Evolutionary conservation across 2,888 invertebrate species (phyloP).

Genomic region (Ormyrus pomaceus): DNA sequence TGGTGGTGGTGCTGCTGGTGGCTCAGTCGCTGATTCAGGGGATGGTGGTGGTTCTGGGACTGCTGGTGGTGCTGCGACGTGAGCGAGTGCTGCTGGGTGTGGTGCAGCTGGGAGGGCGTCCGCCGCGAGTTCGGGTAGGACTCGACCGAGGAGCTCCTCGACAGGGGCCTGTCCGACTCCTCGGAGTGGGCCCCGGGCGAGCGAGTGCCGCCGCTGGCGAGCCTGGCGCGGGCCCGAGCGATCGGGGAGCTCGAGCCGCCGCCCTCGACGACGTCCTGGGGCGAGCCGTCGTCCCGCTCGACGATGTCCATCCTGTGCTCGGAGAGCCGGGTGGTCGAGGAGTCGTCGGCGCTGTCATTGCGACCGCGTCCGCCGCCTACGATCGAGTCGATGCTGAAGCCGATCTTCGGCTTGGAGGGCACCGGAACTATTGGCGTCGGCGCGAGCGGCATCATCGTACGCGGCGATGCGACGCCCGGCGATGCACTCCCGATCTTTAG

Average conservation of each 20-base stretch:
- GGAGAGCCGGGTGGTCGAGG: conserved; percentile 10
- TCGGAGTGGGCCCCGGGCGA: conserved; percentile 78
- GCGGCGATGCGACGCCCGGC: conserved; percentile 61
- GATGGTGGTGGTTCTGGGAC: conserved; percentile 49
- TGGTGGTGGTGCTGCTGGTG: conserved; percentile 56
- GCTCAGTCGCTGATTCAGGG: no score
- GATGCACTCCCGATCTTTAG: conserved; percentile 44
- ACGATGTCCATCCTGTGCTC: conserved; percentile 36
- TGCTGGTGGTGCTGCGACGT: conserved; percentile 57
- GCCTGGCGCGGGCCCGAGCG: conserved; percentile 13
- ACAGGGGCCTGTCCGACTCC: conserved; percentile 74
- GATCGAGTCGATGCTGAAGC: conserved; percentile 96
- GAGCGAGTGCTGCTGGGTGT: conserved; percentile 34
- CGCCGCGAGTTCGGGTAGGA: conserved; percentile 70
- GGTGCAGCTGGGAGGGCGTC: conserved; percentile 75
- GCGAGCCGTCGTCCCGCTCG: conserved; percentile 58
- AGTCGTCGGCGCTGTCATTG: conserved; percentile 29
- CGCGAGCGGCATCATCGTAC: conserved; percentile 95
- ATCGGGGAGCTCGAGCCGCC: conserved; percentile 55
- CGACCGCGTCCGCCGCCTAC: conserved; percentile 81
- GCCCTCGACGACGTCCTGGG: conserved; percentile 70
- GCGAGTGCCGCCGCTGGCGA: conserved; percentile 59
- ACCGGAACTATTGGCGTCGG: conserved; percentile 94
- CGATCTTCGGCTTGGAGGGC: conserved; percentile 94
- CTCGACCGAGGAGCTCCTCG: conserved; percentile 72